These are phyloP conservation scores for Crepidodera aurea DNA, from an alignment of 2,888 invertebrate genomes.

Conservation along the genomic window DNA sequence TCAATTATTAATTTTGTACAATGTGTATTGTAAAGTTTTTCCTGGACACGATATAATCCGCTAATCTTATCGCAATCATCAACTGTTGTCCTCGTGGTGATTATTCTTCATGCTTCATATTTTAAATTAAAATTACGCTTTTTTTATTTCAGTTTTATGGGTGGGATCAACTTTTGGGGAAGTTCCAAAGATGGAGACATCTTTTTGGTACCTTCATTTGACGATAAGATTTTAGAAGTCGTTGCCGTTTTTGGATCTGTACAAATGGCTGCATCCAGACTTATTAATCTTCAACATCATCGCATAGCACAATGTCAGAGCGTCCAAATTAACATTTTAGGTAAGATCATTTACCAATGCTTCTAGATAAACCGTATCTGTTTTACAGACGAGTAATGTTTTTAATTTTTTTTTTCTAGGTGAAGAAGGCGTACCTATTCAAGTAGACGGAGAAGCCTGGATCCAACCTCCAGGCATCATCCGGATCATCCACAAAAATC, in stretches of 20 bases:
- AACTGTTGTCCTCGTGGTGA: too few relatives aligned
- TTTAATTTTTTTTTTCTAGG: slow-evolving; percentile 57
- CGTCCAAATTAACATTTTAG: slow-evolving; percentile 94
- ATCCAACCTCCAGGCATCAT: slow-evolving; percentile 96
- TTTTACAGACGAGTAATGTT: too few relatives aligned
- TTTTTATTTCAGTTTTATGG: slow-evolving; percentile 84
- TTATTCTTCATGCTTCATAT: too few relatives aligned
- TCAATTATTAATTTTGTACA: too few relatives aligned
- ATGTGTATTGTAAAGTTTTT: too few relatives aligned
- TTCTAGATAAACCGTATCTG: too few relatives aligned
- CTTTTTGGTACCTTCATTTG: slow-evolving; percentile 92
- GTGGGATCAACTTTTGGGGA: slow-evolving; percentile 99
- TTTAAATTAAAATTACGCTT: too few relatives aligned
- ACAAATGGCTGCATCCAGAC: slow-evolving; percentile 95
- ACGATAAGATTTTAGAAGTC: slow-evolving; percentile 95
- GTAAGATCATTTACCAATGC: too few relatives aligned
- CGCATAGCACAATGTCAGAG: slow-evolving; percentile 96
- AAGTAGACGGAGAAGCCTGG: slow-evolving; percentile 99
- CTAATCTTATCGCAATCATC: too few relatives aligned
- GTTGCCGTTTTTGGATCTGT: slow-evolving; percentile 98
- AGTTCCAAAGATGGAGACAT: slow-evolving; percentile 90
- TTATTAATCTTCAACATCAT: slow-evolving; percentile 96
- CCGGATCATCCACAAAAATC: slow-evolving; percentile 94
- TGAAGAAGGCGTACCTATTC: slow-evolving; percentile 91
- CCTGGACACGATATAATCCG: too few relatives aligned